Conservation (phyloP, 2,797 vertebrate species). For the Meda fulgida region DNA sequence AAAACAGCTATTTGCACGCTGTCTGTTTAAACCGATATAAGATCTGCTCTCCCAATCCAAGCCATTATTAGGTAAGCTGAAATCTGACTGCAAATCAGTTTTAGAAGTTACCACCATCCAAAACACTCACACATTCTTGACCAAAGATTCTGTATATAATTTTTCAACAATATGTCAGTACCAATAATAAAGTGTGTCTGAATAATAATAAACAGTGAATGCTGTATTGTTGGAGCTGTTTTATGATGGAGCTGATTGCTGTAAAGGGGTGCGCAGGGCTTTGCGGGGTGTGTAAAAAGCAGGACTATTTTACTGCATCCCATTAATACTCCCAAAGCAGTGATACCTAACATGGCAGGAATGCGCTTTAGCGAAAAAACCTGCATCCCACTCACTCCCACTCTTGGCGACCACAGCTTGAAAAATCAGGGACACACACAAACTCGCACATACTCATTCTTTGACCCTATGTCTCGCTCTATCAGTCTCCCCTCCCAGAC, state of each 20-base stretch:
- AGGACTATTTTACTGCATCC: conserved; percentile 58
- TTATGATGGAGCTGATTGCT: conserved; percentile 41
- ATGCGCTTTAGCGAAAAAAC: conserved; percentile 71
- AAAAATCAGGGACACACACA: conserved; percentile 50
- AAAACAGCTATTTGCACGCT: conserved; percentile 7
- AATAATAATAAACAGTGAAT: conserved; percentile 35
- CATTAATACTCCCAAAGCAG: conserved; percentile 63
- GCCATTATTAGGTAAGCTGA: conserved; percentile 8
- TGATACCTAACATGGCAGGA: conserved; percentile 69
- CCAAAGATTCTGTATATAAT: conserved; percentile 15
- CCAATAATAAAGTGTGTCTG: conserved; percentile 31
- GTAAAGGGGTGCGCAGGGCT: conserved; percentile 7
- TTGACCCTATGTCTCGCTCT: conserved; percentile 22
- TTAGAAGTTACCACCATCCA: neutral
- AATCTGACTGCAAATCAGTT: conserved; percentile 32
- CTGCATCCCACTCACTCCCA: conserved; percentile 70
- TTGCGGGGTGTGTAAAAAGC: conserved; percentile 54
- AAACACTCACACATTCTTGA: conserved; percentile 31
- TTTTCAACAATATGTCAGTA: conserved; percentile 24
- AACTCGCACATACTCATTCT: conserved; percentile 43
- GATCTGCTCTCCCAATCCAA: conserved; percentile 9
- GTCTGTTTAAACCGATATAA: neutral
- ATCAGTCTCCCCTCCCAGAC: conserved; percentile 16
- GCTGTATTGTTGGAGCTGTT: conserved; percentile 11
- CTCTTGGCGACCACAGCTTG: conserved; percentile 63